Evolutionary conservation across 2,797 vertebrate genomes (phyloP).

Genomic region (Numenius phaeopus): DNA sequence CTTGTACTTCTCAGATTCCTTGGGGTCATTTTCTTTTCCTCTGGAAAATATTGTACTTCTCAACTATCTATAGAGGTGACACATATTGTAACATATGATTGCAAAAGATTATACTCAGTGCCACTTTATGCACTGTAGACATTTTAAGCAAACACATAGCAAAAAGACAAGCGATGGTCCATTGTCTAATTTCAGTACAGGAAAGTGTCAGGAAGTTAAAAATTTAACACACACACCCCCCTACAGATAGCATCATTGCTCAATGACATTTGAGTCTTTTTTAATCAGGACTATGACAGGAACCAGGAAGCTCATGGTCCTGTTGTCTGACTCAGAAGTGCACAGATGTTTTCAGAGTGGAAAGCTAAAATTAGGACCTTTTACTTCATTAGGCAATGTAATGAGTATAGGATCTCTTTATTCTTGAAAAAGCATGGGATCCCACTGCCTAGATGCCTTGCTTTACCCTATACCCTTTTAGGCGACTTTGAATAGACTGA

Average conservation of each 20-base stretch:
- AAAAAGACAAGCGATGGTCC: not conserved
- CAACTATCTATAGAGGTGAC: not conserved
- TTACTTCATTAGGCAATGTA: not conserved
- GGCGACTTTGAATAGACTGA: not conserved
- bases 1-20: not conserved
- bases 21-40: not conserved
- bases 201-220: not conserved
- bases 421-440: not conserved
- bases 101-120: not conserved
- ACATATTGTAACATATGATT: not conserved
- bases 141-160: not conserved
- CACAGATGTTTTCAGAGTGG: conserved; percentile 44
- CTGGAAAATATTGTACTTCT: not conserved
- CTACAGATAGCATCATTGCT: not conserved
- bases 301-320: conserved; percentile 43
- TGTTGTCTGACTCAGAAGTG: conserved; percentile 42
- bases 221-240: not conserved
- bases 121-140: not conserved
- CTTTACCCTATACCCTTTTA: not conserved
- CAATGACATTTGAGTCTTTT: not conserved
- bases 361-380: conserved; percentile 53
- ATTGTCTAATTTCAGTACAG: not conserved
- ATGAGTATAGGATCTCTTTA: not conserved
- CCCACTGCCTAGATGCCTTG: not conserved
- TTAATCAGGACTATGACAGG: conserved; percentile 29